A percentile compares a stretch with the other conserved stretches of the same genome.
These are phyloP conservation scores for Andrena praecox DNA, from an alignment of 2,888 invertebrate species.

Conservation along the genomic window DNA sequence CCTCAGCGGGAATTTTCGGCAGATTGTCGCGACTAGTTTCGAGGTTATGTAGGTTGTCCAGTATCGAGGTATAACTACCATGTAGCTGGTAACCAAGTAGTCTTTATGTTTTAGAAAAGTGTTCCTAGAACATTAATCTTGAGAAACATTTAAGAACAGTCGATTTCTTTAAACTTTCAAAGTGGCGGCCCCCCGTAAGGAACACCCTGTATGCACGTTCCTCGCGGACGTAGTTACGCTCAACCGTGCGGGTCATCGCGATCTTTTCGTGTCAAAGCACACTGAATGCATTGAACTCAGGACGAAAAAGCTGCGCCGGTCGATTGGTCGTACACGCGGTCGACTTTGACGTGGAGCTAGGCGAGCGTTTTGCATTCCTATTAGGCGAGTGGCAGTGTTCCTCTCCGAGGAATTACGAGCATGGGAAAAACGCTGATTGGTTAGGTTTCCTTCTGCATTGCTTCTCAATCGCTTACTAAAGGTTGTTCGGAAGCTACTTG, in stretches of 20 bases:
- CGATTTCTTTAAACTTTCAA: too few species aligned
- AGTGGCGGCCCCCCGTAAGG: not conserved
- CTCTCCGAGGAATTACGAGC: slow-evolving; percentile 52
- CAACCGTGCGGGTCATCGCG: slow-evolving; percentile 72
- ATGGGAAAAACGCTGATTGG: slow-evolving; percentile 31
- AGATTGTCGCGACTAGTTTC: too few species aligned
- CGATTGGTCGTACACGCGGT: slow-evolving; percentile 30
- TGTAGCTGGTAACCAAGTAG: too few species aligned
- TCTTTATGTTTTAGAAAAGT: too few species aligned
- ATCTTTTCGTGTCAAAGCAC: slow-evolving; percentile 70
- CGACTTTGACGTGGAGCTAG: slow-evolving; percentile 32
- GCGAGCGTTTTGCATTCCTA: slow-evolving; percentile 46
- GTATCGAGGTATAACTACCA: too few species aligned
- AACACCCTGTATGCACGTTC: slow-evolving; percentile 9
- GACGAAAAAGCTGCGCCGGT: slow-evolving; percentile 28
- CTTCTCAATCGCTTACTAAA: slow-evolving; percentile 6
- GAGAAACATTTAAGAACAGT: too few species aligned
- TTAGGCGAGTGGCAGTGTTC: slow-evolving; percentile 42
- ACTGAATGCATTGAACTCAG: slow-evolving; percentile 48
- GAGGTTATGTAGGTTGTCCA: too few species aligned
- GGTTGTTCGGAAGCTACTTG: not conserved
- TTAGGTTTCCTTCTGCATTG: slow-evolving; percentile 10
- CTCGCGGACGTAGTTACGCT: slow-evolving; percentile 57
- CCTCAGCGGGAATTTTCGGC: too few species aligned
- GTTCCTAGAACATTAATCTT: too few species aligned